Evolutionary conservation across 37 sponge, comb jelly and placozoan genomes (phyloP).

Genomic region (Petrosia ficiformis): DNA sequence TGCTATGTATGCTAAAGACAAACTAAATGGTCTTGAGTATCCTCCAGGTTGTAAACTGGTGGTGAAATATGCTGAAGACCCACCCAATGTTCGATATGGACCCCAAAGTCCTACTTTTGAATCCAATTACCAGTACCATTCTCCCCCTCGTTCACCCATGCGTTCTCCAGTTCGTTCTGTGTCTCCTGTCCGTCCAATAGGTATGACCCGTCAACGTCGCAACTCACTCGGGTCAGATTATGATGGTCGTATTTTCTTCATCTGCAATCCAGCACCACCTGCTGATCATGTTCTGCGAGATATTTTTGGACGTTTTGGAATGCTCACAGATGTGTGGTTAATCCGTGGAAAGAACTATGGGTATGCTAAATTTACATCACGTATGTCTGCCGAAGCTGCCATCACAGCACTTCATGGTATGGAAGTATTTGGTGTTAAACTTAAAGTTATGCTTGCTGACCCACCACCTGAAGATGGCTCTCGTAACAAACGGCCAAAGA

Average conservation of each 20-base stretch:
- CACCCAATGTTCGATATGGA: slow-evolving; percentile 37
- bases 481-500: slow-evolving; percentile 21
- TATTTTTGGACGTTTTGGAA: slow-evolving; percentile 82
- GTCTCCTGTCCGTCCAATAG: slow-evolving; percentile 72
- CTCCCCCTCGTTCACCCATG: slow-evolving; percentile 68
- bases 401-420: slow-evolving; percentile 85
- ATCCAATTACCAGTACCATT: slow-evolving; percentile 40
- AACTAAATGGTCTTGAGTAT: slow-evolving; percentile 95
- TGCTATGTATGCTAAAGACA: slow-evolving; percentile 93
- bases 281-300: slow-evolving; percentile 77
- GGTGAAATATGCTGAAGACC: slow-evolving; percentile 93
- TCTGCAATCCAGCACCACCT: slow-evolving; percentile 84
- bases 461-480: slow-evolving; percentile 66
- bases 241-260: slow-evolving; percentile 85
- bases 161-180: slow-evolving; percentile 68
- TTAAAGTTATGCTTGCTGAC: slow-evolving; percentile 87
- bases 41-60: slow-evolving; percentile 87
- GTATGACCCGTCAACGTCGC: slow-evolving; percentile 26
- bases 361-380: slow-evolving; percentile 79
- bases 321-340: slow-evolving; percentile 86
- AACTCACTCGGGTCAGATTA: slow-evolving; percentile 65
- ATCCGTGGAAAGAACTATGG: slow-evolving; percentile 93
- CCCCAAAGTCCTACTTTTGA: slow-evolving; percentile 66
- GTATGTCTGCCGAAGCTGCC: slow-evolving; percentile 84
- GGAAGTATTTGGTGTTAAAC: slow-evolving; percentile 81